A percentile compares a stretch with the other conserved stretches of the same genome.
These are phyloP conservation scores for Helicoverpa armigera DNA, from an alignment of 1,140 invertebrate genomes.

Conservation along the genomic window DNA sequence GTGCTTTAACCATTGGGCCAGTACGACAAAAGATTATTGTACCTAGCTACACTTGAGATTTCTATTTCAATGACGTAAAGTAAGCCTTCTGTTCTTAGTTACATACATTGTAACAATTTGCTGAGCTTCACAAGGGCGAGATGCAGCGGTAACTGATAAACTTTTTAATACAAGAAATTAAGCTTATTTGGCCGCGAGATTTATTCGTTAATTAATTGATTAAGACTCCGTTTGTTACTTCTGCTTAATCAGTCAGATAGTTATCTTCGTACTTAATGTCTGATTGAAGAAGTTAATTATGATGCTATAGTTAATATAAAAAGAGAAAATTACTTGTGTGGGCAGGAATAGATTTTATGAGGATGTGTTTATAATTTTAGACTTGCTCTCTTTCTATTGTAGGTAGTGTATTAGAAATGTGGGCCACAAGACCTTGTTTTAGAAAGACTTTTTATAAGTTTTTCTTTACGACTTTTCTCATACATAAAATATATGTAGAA, in stretches of 20 bases:
- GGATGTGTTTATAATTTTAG: too few species aligned
- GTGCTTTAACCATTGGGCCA: too few species aligned
- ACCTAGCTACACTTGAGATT: neutral
- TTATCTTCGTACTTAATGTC: conserved; percentile 17
- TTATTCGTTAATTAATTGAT: conserved; percentile 40
- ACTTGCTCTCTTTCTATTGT: too few species aligned
- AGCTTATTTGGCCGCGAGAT: conserved; percentile 35
- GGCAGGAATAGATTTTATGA: too few species aligned
- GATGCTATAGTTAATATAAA: neutral
- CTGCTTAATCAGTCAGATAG: conserved; percentile 31
- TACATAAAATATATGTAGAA: too few species aligned
- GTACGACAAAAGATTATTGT: too few species aligned
- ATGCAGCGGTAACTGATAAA: conserved; percentile 15
- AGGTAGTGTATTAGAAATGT: too few species aligned
- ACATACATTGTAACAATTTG: neutral
- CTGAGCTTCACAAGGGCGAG: neutral
- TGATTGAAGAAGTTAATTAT: conserved; percentile 31
- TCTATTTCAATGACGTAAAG: neutral
- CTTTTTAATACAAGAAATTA: conserved; percentile 40
- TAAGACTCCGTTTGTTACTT: conserved; percentile 29
- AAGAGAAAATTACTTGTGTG: neutral
- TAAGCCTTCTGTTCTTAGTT: neutral
- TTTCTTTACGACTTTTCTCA: too few species aligned
- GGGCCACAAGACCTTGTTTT: too few species aligned
- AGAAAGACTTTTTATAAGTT: too few species aligned